Base-by-base conservation (phyloP, 1,140 invertebrate genomes). In the Formica selysi region DNA sequence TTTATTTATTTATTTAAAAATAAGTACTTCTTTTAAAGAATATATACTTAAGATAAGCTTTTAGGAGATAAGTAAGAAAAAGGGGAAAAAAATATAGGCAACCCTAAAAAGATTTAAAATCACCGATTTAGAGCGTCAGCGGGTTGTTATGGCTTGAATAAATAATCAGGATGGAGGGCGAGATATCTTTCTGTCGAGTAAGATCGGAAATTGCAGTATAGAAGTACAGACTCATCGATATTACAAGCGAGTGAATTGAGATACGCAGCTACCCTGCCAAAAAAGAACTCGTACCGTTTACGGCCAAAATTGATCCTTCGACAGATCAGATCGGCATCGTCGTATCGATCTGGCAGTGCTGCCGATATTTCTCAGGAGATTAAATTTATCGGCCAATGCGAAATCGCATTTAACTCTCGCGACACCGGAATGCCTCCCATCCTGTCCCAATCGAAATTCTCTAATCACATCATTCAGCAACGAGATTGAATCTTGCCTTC, bases 361-460 rank as follows among this genome's bases (percentile, higher is more conserved):
- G 48, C 65, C 48, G 51, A 80, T 48, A 54, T 62, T 83, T 48
- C 68, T 26, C 26, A 32, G 41, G 26, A 74, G 68, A 83, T 74
- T 74, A 61, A 83, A 83, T 74, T 83, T 74, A 74, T 83, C 54
- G 79, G 38, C 36, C 67, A 73, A 44, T 71, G 51, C 68, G 57
- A 83, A 44, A 74, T 83, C 79, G 68, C n/a, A 62, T 68, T 83
- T 83, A 83, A 59, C 38, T 81, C 65, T 59, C 79, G 19, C 54
- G 79, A 29, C 26, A 44, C 38, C 67, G 67, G 36, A 73, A 83
- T 26, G 29, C 7, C 10, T 10, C 36, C 26, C 2, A 48, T 36
- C 54, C 13, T 68, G n/a, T 51, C 16, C 19, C 54, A 41, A 26
- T 62, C 68, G 48, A 41, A 83, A 61, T 73, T 64, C 32, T 74